These are phyloP conservation scores for Todiramphus saurophagus DNA, from an alignment of 2,113 vertebrate genomes.

Conservation along the genomic window DNA sequence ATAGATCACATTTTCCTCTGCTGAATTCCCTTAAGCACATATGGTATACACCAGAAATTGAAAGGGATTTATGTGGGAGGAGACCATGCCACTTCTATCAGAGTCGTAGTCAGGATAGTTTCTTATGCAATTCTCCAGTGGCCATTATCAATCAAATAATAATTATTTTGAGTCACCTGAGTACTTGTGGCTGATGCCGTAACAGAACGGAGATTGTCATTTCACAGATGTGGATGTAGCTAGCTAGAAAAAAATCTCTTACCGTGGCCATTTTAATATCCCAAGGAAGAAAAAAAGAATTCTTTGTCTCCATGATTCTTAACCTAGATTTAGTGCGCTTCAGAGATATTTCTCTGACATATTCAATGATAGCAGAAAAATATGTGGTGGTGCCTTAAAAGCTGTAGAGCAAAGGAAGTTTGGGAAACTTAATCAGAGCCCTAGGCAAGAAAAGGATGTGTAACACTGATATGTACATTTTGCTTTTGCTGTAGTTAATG, in stretches of 20 bases:
- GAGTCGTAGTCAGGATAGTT: background rate
- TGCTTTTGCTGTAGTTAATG: constrained; percentile 55
- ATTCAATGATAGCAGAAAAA: constrained; percentile 56
- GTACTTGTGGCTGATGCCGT: background rate
- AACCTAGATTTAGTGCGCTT: constrained; percentile 58
- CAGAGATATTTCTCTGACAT: constrained; percentile 60
- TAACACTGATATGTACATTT: constrained; percentile 55
- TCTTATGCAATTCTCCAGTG: background rate
- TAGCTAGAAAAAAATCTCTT: background rate
- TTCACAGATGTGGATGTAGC: background rate
- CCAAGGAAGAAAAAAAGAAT: background rate
- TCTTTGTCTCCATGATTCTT: constrained; percentile 29
- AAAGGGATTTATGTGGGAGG: background rate
- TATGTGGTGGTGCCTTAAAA: constrained; percentile 57
- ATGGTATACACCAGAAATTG: background rate
- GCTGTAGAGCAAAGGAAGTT: constrained; percentile 50
- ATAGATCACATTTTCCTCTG: background rate
- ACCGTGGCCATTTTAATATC: background rate
- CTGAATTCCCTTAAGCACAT: background rate
- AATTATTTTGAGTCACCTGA: background rate
- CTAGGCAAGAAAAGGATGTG: constrained; percentile 54
- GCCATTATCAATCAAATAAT: background rate
- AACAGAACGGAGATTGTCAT: background rate
- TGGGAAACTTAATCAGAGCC: constrained; percentile 59
- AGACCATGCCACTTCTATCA: background rate